These are phyloP conservation scores for Fopius arisanus DNA, from an alignment of 1,140 invertebrate species.

Conservation along the genomic window DNA sequence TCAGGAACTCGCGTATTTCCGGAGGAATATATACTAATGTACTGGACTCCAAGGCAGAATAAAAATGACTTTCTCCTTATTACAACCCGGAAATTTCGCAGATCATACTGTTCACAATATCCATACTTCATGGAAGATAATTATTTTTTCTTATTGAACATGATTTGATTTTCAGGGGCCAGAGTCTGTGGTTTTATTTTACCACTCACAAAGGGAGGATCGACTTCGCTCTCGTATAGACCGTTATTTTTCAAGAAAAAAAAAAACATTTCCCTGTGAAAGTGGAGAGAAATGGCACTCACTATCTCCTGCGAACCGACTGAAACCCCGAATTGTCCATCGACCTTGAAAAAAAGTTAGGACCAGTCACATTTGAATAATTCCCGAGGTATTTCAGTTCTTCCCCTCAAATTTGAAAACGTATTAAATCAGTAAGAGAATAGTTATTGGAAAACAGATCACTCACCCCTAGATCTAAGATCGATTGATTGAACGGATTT, in stretches of 20 bases:
- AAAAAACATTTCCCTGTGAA: no score
- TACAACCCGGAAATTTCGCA: not conserved
- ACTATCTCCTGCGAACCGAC: not conserved
- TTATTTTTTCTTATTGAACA: not conserved
- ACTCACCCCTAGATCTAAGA: no score
- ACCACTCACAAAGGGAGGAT: not conserved
- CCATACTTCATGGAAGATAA: not conserved
- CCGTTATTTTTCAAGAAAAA: not conserved
- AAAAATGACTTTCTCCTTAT: constrained; percentile 4
- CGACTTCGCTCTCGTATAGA: not conserved
- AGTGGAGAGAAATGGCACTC: not conserved
- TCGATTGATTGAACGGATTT: no score
- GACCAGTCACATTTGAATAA: no score
- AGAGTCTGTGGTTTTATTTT: not conserved
- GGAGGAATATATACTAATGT: not conserved
- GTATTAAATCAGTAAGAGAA: no score
- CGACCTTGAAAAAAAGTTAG: not conserved
- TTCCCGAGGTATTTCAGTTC: no score
- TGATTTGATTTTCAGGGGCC: not conserved
- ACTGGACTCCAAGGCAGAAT: not conserved
- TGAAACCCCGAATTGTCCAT: not conserved
- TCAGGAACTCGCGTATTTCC: constrained; percentile 3
- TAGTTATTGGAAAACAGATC: no score
- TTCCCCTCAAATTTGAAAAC: no score
- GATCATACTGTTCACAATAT: not conserved